Evolutionary conservation across 2,888 invertebrate species (phyloP).

Genomic region (Melieria crassipennis): DNA sequence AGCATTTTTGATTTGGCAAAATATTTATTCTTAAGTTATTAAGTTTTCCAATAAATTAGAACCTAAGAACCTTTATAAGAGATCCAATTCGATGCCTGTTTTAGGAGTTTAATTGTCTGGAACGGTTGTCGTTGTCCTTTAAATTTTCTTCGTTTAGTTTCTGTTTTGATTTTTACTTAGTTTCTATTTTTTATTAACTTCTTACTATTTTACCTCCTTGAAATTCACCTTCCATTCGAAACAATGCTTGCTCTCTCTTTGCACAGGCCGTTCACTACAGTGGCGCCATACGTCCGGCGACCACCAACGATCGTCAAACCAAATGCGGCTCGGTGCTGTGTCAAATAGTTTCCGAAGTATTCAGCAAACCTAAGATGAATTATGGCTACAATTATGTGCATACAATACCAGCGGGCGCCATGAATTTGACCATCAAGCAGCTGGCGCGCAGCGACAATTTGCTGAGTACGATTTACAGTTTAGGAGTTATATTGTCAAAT

Average conservation of each 20-base stretch:
- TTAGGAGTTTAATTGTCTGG: no score
- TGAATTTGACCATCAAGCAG: slow-evolving; percentile 85
- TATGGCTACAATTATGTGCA: slow-evolving; percentile 85
- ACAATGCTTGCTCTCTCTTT: neutral
- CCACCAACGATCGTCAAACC: slow-evolving; percentile 56
- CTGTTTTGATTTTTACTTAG: no score
- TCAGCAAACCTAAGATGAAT: slow-evolving; percentile 79
- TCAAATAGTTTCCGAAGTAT: slow-evolving; percentile 82
- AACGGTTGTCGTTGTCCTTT: no score
- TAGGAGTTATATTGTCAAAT: neutral
- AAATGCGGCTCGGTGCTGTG: slow-evolving; percentile 70
- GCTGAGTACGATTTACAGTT: slow-evolving; percentile 72
- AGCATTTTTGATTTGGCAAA: no score
- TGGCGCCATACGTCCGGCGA: slow-evolving; percentile 58
- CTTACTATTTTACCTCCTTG: no score
- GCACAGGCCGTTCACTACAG: slow-evolving; percentile 58
- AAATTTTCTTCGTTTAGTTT: no score
- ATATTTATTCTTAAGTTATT: no score
- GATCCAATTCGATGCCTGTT: no score
- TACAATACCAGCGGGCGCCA: slow-evolving; percentile 84
- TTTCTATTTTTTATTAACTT: no score
- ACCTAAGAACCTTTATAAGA: no score
- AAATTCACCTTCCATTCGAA: no score
- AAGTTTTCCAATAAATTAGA: no score
- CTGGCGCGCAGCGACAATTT: slow-evolving; percentile 80